Percentiles rank a stretch among this genome's conserved stretches.
phyloP scores from a whole-genome alignment of 2,888 invertebrate genomes.

The Morpho achilles region DNA sequence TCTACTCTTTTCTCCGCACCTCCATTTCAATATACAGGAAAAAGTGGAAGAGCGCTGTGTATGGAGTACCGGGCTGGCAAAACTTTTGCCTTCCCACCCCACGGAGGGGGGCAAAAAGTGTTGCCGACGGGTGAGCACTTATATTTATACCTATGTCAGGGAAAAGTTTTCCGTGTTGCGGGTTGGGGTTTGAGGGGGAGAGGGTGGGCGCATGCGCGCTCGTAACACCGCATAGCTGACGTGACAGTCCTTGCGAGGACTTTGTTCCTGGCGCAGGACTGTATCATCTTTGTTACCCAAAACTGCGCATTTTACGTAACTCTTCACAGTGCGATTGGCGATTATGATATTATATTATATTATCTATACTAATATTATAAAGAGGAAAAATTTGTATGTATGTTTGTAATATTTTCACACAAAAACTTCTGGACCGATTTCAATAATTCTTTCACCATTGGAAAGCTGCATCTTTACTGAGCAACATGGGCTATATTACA shows the following conservation, averaged over 20 bases:
- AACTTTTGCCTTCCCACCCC: conserved; percentile 71
- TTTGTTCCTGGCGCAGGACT: conserved; percentile 43
- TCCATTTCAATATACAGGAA: conserved; percentile 79
- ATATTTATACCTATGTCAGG: conserved; percentile 74
- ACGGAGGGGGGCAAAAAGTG: conserved; percentile 74
- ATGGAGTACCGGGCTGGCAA: conserved; percentile 73
- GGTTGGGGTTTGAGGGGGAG: conserved; percentile 55
- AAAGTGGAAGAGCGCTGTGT: conserved; percentile 78
- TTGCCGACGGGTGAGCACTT: conserved; percentile 72
- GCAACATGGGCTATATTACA: too few relatives aligned
- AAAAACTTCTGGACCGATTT: too few relatives aligned
- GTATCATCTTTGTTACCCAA: conserved; percentile 25
- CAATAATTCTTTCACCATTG: too few relatives aligned
- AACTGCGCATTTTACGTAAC: conserved; percentile 50
- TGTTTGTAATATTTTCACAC: too few relatives aligned
- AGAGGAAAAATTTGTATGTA: too few relatives aligned
- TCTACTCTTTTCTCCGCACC: conserved; percentile 78
- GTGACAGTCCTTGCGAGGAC: conserved; percentile 67
- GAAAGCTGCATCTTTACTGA: too few relatives aligned
- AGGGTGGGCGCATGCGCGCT: conserved; percentile 65
- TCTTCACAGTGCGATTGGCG: conserved; percentile 4
- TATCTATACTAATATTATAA: too few relatives aligned
- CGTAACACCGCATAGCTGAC: conserved; percentile 55
- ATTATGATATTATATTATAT: background rate
- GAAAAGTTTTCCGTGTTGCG: conserved; percentile 80